Evolutionary conservation across 2,888 invertebrate genomes (phyloP).

Genomic region (Sympetrum striolatum): DNA sequence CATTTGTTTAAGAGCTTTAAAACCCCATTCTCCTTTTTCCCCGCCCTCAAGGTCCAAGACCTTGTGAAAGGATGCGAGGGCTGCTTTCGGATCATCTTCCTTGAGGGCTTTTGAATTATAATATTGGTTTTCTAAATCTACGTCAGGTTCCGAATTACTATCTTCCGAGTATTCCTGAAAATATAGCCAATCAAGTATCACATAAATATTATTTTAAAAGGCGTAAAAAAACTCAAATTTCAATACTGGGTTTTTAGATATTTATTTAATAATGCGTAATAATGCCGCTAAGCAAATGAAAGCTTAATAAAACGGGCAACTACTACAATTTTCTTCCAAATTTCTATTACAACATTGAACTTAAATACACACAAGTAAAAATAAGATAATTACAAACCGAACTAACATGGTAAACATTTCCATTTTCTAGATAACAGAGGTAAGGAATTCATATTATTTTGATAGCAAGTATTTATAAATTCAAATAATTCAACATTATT

Average conservation of each 20-base stretch:
- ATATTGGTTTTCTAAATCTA: constrained; percentile 99
- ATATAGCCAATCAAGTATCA: constrained; percentile 43
- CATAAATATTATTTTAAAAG: neutral
- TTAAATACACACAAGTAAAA: no score
- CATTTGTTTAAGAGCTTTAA: constrained; percentile 99
- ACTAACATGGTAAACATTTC: neutral
- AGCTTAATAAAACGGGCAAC: neutral
- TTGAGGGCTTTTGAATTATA: constrained; percentile 98
- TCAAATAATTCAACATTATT: neutral
- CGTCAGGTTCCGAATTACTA: constrained; percentile 98
- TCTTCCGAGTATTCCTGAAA: constrained; percentile 97
- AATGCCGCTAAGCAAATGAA: neutral
- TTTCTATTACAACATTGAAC: no score
- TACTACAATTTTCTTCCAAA: neutral
- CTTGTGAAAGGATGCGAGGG: constrained; percentile 92
- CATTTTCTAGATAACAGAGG: neutral
- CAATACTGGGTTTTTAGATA: neutral
- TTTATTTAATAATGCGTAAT: neutral
- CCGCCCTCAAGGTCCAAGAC: constrained; percentile 96
- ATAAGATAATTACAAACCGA: no score
- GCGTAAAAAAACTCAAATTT: neutral
- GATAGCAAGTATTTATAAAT: neutral
- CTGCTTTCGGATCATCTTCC: constrained; percentile 93
- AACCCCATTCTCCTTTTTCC: constrained; percentile 99
- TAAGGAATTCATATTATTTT: neutral